Evolutionary conservation across 1,140 invertebrate species (phyloP).

Genomic region (Oedothorax gibbosus): DNA sequence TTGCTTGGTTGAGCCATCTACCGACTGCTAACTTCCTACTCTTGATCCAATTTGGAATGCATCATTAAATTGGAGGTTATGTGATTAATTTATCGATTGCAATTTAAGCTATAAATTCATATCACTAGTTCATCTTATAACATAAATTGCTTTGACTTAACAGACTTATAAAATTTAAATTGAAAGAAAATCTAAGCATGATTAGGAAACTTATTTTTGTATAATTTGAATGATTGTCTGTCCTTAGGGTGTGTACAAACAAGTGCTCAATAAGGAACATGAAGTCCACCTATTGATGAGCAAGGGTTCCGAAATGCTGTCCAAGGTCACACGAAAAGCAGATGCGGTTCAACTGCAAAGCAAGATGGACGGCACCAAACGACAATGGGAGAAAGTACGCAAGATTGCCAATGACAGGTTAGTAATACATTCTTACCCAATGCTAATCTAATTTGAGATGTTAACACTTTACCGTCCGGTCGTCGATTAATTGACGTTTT

Average conservation of each 20-base stretch:
- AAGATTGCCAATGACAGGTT: conserved; percentile 81
- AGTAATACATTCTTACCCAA: not conserved
- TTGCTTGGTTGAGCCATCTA: no score
- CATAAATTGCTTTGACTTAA: no score
- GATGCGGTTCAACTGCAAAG: conserved; percentile 72
- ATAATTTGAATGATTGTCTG: not conserved
- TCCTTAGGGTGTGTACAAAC: conserved; percentile 80
- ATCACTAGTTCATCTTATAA: no score
- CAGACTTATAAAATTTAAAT: no score
- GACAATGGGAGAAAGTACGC: conserved; percentile 89
- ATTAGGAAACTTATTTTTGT: no score
- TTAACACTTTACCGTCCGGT: not conserved
- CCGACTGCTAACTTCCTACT: no score
- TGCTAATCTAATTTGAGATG: not conserved
- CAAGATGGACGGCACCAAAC: conserved; percentile 87
- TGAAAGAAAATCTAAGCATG: no score
- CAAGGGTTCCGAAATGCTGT: conserved; percentile 84
- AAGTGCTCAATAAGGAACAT: conserved; percentile 89
- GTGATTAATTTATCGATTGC: no score
- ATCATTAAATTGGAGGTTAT: no score
- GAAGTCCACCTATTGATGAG: conserved; percentile 94
- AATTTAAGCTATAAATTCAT: no score
- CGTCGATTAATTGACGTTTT: no score
- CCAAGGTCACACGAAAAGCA: conserved; percentile 71
- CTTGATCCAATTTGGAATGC: no score